Percentiles rank a stretch among this genome's conserved stretches.
Evolutionary conservation across 2,888 invertebrate genomes (phyloP).

Genomic region (Dynastes maya): DNA sequence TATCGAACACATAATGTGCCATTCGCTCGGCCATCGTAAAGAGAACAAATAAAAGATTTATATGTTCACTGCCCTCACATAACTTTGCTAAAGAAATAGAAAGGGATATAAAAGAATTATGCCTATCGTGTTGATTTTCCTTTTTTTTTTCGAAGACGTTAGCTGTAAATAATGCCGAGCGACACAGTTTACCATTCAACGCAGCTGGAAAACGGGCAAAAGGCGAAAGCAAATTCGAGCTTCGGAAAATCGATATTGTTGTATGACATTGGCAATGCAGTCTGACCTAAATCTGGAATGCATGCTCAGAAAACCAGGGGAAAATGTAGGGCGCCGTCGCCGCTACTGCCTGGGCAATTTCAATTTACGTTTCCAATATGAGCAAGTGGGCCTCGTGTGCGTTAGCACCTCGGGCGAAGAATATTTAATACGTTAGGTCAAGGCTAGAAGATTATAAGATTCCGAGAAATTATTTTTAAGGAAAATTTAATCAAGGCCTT

Average conservation of each 20-base stretch:
- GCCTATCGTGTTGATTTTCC: not conserved
- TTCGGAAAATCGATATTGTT: constrained; percentile 46
- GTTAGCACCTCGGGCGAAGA: not conserved
- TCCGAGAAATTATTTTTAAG: not conserved
- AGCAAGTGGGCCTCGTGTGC: not conserved
- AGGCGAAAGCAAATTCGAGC: constrained; percentile 41
- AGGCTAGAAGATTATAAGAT: not conserved
- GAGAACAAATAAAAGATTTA: not conserved
- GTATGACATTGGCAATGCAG: constrained; percentile 54
- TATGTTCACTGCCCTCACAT: too few species aligned
- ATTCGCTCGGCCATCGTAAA: not conserved
- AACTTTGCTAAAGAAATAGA: not conserved
- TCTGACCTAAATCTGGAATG: constrained; percentile 50
- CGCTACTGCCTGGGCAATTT: constrained; percentile 27
- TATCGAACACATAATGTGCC: not conserved
- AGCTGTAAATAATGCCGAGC: constrained; percentile 27
- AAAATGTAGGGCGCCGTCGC: constrained; percentile 41
- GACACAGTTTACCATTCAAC: not conserved
- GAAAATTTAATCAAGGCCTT: not conserved
- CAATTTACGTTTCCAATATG: constrained; percentile 23
- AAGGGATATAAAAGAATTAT: constrained; percentile 3
- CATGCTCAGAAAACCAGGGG: constrained; percentile 38
- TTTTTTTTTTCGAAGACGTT: not conserved
- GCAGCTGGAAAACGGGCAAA: constrained; percentile 2
- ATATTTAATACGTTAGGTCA: constrained; percentile 12